phyloP scores from a whole-genome alignment of 2,888 invertebrate genomes.

The Parasteatoda lunata region DNA sequence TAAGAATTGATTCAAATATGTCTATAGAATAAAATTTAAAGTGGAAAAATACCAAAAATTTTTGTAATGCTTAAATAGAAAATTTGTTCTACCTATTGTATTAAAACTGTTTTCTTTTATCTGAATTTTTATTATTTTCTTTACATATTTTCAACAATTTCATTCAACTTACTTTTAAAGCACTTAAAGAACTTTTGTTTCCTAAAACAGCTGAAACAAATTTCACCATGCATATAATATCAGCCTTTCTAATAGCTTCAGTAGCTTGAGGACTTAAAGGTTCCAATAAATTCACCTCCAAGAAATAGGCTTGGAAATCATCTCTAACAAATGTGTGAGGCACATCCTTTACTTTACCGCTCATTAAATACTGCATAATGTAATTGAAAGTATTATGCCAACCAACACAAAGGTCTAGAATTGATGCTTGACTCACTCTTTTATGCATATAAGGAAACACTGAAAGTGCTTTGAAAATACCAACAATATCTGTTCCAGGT shows the following conservation, averaged over 20 bases:
- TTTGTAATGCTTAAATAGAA: no score
- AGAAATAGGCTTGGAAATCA: conserved; percentile 28
- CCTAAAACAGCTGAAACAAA: conserved; percentile 48
- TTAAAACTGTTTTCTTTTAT: no score
- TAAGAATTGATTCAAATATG: no score
- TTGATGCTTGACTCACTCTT: conserved; percentile 34
- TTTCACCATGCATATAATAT: conserved; percentile 58
- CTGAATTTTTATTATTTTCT: no score
- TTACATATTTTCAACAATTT: no score
- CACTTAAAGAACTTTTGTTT: neutral
- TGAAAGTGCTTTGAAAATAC: conserved; percentile 42
- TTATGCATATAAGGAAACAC: conserved; percentile 6
- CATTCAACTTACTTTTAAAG: conserved; percentile 31
- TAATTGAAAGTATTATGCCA: conserved; percentile 49
- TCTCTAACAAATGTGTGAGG: conserved; percentile 22
- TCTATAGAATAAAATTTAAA: no score
- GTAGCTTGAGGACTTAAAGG: conserved; percentile 13
- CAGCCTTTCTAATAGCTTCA: conserved; percentile 31
- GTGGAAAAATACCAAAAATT: no score
- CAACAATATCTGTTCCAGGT: conserved; percentile 48
- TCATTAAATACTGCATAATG: conserved; percentile 19
- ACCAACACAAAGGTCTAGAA: conserved; percentile 52
- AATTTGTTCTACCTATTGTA: no score
- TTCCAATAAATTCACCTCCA: conserved; percentile 27
- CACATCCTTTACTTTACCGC: conserved; percentile 34